These are phyloP conservation scores for Felis catus DNA, from an alignment of 2,113 vertebrate species.

Conservation along the genomic window DNA sequence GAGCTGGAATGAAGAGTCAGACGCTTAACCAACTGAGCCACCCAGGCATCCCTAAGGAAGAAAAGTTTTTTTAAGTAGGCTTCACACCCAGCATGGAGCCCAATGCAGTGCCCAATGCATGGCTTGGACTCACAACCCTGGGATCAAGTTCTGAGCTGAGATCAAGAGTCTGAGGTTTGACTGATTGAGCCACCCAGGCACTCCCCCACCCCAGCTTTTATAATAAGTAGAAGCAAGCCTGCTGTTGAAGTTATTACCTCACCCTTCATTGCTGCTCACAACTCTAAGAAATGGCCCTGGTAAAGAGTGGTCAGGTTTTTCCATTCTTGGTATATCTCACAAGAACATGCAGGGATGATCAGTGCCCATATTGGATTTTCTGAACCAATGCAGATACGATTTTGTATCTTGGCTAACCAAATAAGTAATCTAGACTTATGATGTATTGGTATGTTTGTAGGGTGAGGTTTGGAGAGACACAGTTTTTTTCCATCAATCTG, in stretches of 20 bases:
- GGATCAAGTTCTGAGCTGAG: no score
- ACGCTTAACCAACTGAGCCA: no score
- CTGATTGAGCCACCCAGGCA: no score
- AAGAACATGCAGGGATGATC: neutral
- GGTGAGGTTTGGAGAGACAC: neutral
- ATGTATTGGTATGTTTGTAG: neutral
- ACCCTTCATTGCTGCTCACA: neutral
- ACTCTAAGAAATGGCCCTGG: neutral
- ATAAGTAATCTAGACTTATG: neutral
- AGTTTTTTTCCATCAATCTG: neutral
- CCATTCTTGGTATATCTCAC: neutral
- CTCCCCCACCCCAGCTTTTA: neutral
- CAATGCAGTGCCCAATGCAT: no score
- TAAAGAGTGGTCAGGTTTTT: neutral
- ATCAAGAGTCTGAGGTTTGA: no score
- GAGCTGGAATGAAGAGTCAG: no score
- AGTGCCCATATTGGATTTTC: neutral
- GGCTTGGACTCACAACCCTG: no score
- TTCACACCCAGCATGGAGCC: no score
- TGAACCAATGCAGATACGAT: neutral
- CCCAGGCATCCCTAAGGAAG: no score
- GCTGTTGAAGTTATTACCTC: neutral
- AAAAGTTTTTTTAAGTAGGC: no score
- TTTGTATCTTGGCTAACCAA: neutral
- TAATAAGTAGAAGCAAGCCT: neutral